Conservation (phyloP, 2,888 invertebrate species). For the Dryomyza anilis region DNA sequence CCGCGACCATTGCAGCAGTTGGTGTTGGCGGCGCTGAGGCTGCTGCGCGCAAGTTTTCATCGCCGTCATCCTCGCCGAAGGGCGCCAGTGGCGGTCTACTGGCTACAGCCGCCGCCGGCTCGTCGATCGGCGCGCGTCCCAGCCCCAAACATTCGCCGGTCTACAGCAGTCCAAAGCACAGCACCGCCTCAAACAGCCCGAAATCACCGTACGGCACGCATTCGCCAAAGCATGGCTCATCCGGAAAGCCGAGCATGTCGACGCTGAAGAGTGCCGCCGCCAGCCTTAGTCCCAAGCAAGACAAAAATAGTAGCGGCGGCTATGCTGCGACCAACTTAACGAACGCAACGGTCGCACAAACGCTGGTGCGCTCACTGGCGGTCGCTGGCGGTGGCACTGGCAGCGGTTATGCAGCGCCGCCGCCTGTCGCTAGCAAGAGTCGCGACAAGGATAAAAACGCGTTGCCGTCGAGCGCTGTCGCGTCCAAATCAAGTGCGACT, state of each 20-base stretch:
- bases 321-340: constrained; percentile 28
- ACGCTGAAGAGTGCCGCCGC: constrained; percentile 76
- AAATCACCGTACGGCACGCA: constrained; percentile 76
- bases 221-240: constrained; percentile 77
- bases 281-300: constrained; percentile 51
- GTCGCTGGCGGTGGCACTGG: neutral
- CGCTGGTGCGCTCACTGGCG: constrained; percentile 59
- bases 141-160: constrained; percentile 81
- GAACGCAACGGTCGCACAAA: constrained; percentile 43
- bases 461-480: neutral
- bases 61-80: constrained; percentile 64
- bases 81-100: constrained; percentile 31
- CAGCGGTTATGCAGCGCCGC: constrained; percentile 6
- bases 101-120: constrained; percentile 39
- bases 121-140: constrained; percentile 55
- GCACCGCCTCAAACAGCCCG: constrained; percentile 73
- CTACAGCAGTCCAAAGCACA: constrained; percentile 75
- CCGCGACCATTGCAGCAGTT: constrained; percentile 60
- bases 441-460: constrained; percentile 21
- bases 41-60: constrained; percentile 69
- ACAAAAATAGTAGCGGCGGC: constrained; percentile 40
- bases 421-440: no score
- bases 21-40: constrained; percentile 63
- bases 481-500: constrained; percentile 5
- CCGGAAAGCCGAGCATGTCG: constrained; percentile 89